A percentile compares a stretch with the other conserved stretches of the same genome.
Evolutionary conservation across 2,797 vertebrate genomes (phyloP).

Genomic region (Hypotaenidia philippensis): DNA sequence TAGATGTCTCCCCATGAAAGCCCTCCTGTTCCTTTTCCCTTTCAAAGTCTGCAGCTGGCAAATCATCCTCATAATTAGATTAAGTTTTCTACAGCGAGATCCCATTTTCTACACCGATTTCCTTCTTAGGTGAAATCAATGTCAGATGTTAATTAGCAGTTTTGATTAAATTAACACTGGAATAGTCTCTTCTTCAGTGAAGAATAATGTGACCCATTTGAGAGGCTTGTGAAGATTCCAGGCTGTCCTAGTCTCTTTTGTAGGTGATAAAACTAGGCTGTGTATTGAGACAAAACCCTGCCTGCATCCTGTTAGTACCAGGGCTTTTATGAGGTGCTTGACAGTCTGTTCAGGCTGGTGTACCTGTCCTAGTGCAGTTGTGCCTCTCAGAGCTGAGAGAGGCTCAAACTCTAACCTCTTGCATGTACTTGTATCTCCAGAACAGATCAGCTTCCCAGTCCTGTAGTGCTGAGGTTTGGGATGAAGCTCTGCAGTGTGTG

Average conservation of each 20-base stretch:
- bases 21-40: background rate
- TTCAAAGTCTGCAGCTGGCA: constrained; percentile 13
- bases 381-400: background rate
- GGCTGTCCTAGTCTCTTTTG: constrained; percentile 38
- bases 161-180: constrained; percentile 75
- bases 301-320: background rate
- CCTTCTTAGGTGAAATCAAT: constrained; percentile 68
- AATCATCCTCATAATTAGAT: constrained; percentile 34
- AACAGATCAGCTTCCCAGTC: background rate
- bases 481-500: rapidly evolving
- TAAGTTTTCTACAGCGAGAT: constrained; percentile 27
- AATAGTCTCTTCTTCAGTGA: constrained; percentile 56
- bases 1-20: background rate
- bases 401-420: background rate
- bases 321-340: background rate
- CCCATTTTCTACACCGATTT: constrained; percentile 52
- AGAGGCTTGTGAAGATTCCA: constrained; percentile 53
- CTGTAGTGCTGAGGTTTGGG: no score
- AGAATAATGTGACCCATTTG: constrained; percentile 79
- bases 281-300: background rate
- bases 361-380: no score
- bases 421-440: background rate
- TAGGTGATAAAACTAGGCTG: constrained; percentile 71
- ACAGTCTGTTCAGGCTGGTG: background rate
- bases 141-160: constrained; percentile 77